Percentiles rank a stretch among this genome's conserved stretches.
phyloP scores from a whole-genome alignment of 2,797 vertebrate species.

The Rallus crepitans region DNA sequence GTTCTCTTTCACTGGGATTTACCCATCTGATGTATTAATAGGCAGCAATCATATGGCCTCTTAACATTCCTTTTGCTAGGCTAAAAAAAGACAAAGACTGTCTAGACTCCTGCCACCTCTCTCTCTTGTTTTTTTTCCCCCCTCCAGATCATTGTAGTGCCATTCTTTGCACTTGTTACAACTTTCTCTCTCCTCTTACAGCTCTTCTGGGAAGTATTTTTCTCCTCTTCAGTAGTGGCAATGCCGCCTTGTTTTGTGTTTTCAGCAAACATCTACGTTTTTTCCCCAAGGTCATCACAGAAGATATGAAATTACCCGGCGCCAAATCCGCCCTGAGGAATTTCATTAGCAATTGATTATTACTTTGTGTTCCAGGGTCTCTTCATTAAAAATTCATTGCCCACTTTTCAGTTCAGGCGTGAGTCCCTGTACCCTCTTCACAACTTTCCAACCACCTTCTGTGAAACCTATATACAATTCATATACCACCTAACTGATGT shows the following conservation, averaged over 20 bases:
- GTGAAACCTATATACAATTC: neutral
- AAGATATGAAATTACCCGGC: neutral
- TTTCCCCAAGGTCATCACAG: slow-evolving; percentile 36
- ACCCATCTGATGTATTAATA: slow-evolving; percentile 60
- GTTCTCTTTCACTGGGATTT: slow-evolving; percentile 48
- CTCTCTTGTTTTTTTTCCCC: neutral
- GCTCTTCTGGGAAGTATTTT: neutral
- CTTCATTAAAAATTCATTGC: neutral
- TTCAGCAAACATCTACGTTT: neutral
- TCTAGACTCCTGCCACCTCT: neutral
- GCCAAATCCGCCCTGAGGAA: neutral
- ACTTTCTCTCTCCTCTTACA: neutral
- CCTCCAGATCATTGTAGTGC: neutral
- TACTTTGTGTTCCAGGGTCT: neutral
- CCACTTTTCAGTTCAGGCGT: neutral
- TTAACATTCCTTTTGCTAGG: slow-evolving; percentile 47
- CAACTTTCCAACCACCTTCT: neutral
- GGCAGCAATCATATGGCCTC: slow-evolving; percentile 49
- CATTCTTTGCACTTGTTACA: neutral
- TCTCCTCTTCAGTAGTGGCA: neutral
- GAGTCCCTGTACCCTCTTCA: neutral
- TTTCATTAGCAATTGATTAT: neutral
- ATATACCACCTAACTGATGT: neutral
- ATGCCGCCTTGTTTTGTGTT: neutral
- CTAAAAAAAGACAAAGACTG: slow-evolving; percentile 34